Evolutionary conservation across 2,888 invertebrate species (phyloP).

Genomic region (Stenodera caucasica): DNA sequence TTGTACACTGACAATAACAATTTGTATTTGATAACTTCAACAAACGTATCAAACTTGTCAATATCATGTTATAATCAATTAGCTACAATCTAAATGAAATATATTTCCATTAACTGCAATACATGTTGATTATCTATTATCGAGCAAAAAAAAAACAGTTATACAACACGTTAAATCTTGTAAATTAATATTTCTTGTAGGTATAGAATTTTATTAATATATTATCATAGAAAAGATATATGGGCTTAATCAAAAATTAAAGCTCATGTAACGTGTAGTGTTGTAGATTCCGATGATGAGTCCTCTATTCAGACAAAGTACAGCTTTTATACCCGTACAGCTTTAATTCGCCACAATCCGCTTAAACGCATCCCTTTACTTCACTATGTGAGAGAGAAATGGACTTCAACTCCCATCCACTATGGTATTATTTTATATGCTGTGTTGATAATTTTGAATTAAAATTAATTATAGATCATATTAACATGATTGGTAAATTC

Average conservation of each 20-base stretch:
- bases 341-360: conserved; percentile 50
- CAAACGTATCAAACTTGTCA: background rate
- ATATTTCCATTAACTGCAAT: background rate
- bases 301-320: conserved; percentile 35
- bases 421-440: background rate
- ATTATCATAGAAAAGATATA: background rate
- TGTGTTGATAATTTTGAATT: conserved; percentile 13
- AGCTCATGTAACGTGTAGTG: conserved; percentile 27
- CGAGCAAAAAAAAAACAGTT: too few relatives aligned
- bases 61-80: background rate
- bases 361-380: conserved; percentile 46
- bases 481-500: background rate
- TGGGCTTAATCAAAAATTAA: conserved; percentile 45
- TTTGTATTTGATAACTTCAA: background rate
- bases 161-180: too few relatives aligned
- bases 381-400: conserved; percentile 27
- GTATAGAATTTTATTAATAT: too few relatives aligned
- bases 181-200: too few relatives aligned
- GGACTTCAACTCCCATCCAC: conserved; percentile 26
- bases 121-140: too few relatives aligned
- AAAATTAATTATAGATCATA: conserved; percentile 10
- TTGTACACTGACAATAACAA: background rate
- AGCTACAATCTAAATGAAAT: background rate
- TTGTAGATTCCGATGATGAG: conserved; percentile 33
- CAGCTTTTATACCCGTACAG: conserved; percentile 43